Evolutionary conservation across 1,140 invertebrate species (phyloP).

Genomic region (Drosophila obscura): DNA sequence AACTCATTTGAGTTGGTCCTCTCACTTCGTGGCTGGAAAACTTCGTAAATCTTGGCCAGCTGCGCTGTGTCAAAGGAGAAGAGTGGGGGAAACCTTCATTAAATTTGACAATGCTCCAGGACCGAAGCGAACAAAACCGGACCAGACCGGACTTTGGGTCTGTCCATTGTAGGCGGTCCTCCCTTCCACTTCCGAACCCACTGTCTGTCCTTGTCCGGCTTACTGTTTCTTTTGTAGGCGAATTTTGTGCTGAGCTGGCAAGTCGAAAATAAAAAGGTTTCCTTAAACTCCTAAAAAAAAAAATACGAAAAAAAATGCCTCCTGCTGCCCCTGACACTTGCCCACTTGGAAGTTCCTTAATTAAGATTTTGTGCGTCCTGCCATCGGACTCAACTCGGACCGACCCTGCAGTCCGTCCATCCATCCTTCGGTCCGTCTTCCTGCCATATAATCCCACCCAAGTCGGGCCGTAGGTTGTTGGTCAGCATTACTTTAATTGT

Average conservation of each 20-base stretch:
- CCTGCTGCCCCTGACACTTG: conserved; percentile 57
- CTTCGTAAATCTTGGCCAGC: conserved; percentile 73
- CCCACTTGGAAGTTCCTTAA: conserved; percentile 80
- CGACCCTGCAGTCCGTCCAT: neutral
- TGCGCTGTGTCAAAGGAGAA: conserved; percentile 70
- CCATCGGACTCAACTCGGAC: conserved; percentile 43
- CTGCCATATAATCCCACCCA: conserved; percentile 56
- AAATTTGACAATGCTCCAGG: conserved; percentile 74
- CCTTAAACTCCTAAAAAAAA: conserved; percentile 22
- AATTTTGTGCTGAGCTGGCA: conserved; percentile 70
- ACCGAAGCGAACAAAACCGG: conserved; percentile 14
- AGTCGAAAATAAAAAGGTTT: conserved; percentile 54
- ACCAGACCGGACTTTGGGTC: conserved; percentile 35
- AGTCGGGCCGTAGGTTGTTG: conserved; percentile 52
- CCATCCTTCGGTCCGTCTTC: neutral
- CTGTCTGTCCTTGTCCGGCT: conserved; percentile 11
- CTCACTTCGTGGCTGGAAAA: conserved; percentile 26
- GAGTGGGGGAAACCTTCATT: conserved; percentile 74
- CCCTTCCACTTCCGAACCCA: neutral
- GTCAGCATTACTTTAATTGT: conserved; percentile 83
- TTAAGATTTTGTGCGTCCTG: conserved; percentile 78
- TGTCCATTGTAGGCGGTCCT: neutral
- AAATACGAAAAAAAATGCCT: conserved; percentile 11
- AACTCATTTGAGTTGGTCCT: conserved; percentile 66
- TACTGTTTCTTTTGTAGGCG: conserved; percentile 61